Percentiles rank a stretch among this genome's conserved stretches.
Conservation (phyloP, 1,140 invertebrate species). For the Leptonema lineaticorne region DNA sequence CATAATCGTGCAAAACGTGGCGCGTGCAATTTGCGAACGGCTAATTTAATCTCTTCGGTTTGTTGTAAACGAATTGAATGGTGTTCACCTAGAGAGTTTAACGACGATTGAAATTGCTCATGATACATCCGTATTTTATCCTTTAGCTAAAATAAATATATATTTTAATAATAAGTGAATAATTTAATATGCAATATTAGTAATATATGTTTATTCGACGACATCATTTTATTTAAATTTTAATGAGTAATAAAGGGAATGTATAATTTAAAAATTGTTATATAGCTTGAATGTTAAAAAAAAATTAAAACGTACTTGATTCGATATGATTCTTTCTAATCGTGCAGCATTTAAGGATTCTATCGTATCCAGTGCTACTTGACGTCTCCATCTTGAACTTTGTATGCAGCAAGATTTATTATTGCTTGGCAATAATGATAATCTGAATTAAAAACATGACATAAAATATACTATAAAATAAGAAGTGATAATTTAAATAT, state of each 20-base stretch:
- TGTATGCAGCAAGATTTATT: slow-evolving; percentile 48
- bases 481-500: neutral
- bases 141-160: slow-evolving; percentile 51
- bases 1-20: slow-evolving; percentile 81
- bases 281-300: too few relatives aligned
- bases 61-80: slow-evolving; percentile 67
- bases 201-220: too few relatives aligned
- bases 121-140: slow-evolving; percentile 69
- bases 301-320: slow-evolving; percentile 58
- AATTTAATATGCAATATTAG: neutral
- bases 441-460: slow-evolving; percentile 23
- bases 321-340: slow-evolving; percentile 75
- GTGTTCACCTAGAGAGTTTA: slow-evolving; percentile 69
- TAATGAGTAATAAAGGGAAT: neutral
- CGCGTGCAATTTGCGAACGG: slow-evolving; percentile 77
- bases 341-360: slow-evolving; percentile 71
- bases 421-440: slow-evolving; percentile 23
- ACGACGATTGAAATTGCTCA: slow-evolving; percentile 66
- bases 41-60: slow-evolving; percentile 78
- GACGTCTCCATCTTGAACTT: slow-evolving; percentile 69
- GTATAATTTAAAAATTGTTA: neutral
- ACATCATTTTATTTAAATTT: neutral
- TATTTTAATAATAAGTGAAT: neutral
- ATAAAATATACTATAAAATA: neutral
- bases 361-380: slow-evolving; percentile 71